Percentiles rank a stretch among this genome's conserved stretches.
Evolutionary conservation across 1,140 invertebrate genomes (phyloP).

Genomic region (Oreohelix idahoensis): DNA sequence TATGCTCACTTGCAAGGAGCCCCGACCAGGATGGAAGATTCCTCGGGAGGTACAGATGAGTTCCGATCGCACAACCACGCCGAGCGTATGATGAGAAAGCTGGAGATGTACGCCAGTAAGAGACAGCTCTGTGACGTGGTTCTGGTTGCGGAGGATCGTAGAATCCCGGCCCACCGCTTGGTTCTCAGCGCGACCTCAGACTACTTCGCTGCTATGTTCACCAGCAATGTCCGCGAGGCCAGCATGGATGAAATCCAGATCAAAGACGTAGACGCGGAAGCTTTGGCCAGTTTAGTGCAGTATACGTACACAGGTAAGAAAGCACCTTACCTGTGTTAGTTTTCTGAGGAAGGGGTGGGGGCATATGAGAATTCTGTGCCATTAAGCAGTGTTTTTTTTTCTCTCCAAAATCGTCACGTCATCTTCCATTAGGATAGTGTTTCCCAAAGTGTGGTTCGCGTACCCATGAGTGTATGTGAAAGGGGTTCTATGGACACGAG

Average conservation of each 20-base stretch:
- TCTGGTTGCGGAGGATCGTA: constrained; percentile 75
- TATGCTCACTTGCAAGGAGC: constrained; percentile 50
- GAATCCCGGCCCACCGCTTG: constrained; percentile 80
- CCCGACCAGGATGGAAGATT: constrained; percentile 31
- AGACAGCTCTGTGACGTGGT: constrained; percentile 74
- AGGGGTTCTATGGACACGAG: no score
- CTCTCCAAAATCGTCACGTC: no score
- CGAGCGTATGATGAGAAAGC: constrained; percentile 83
- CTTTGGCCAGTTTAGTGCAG: constrained; percentile 85
- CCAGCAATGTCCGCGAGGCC: constrained; percentile 87
- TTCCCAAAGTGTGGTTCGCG: no score
- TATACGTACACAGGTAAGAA: constrained; percentile 90
- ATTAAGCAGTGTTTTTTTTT: no score
- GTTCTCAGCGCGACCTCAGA: constrained; percentile 91
- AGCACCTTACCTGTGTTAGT: no score
- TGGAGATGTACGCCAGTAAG: constrained; percentile 85
- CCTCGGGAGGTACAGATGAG: constrained; percentile 75
- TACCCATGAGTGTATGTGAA: no score
- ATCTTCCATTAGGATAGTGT: no score
- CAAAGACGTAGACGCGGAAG: constrained; percentile 87
- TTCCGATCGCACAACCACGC: constrained; percentile 86
- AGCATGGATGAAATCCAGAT: constrained; percentile 87
- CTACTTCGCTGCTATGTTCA: constrained; percentile 97
- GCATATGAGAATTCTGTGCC: no score
- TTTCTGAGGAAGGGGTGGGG: no score